Percentiles rank a stretch among this genome's conserved stretches.
Evolutionary conservation across 2,797 vertebrate genomes (phyloP).

Genomic region (Chiroxiphia lanceolata): DNA sequence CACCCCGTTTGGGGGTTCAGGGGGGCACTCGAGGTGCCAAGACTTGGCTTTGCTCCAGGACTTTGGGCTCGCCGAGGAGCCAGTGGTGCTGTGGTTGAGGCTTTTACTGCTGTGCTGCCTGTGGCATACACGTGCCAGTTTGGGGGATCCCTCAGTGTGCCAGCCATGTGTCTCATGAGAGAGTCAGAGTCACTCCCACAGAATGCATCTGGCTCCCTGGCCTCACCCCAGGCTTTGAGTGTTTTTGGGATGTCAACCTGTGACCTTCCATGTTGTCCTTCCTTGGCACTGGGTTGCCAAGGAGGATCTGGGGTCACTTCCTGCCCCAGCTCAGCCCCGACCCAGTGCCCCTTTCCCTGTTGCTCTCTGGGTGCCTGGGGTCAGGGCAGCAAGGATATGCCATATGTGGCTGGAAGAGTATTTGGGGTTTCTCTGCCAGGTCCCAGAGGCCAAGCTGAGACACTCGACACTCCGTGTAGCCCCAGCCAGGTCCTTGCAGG

Average conservation of each 20-base stretch:
- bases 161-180: accelerated
- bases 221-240: background rate
- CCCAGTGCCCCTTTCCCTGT: background rate
- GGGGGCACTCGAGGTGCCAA: background rate
- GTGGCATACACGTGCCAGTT: accelerated
- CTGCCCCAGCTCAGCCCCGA: background rate
- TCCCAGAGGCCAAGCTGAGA: background rate
- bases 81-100: background rate
- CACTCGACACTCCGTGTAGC: accelerated
- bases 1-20: accelerated
- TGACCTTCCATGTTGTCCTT: background rate
- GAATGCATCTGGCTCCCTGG: background rate
- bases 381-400: accelerated
- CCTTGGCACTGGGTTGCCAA: background rate
- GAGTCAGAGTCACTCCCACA: background rate
- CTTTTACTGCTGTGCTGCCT: background rate
- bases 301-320: background rate
- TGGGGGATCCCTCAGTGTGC: background rate
- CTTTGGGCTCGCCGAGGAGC: no score
- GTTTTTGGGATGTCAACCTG: background rate
- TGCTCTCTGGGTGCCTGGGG: background rate
- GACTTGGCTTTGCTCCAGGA: accelerated
- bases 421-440: background rate
- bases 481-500: accelerated
- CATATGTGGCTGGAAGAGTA: accelerated